Conservation (phyloP, 2,113 vertebrate genomes). For the Sigmodon hispidus region DNA sequence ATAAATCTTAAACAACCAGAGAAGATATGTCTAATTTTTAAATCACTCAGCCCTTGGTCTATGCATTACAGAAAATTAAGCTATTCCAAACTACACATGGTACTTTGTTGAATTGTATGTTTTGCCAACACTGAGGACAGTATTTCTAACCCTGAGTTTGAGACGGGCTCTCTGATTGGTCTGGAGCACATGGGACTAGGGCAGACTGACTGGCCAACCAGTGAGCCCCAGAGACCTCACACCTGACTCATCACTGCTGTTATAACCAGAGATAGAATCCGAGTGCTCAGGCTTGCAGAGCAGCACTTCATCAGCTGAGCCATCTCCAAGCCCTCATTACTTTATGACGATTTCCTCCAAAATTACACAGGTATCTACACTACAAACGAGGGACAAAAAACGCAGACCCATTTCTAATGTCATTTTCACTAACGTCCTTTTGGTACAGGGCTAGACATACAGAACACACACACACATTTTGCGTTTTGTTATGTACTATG, state of each 20-base stretch:
- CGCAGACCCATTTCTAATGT: neutral
- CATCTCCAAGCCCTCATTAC: neutral
- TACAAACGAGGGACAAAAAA: neutral
- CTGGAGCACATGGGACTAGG: neutral
- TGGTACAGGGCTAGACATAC: neutral
- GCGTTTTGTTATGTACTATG: neutral
- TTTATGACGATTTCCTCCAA: neutral
- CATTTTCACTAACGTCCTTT: neutral
- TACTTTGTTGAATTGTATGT: neutral
- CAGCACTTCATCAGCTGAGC: neutral
- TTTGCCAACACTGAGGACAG: neutral
- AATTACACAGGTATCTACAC: neutral
- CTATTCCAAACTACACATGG: neutral
- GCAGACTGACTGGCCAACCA: neutral
- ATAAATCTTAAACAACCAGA: slow-evolving; percentile 22
- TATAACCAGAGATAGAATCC: neutral
- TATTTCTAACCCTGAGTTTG: neutral
- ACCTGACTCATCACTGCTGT: neutral
- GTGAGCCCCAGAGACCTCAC: neutral
- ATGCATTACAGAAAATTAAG: neutral
- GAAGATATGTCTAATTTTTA: neutral
- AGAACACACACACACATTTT: neutral
- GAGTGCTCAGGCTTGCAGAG: neutral
- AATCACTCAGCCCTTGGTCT: neutral
- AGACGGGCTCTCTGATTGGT: neutral